Evolutionary conservation across 2,797 vertebrate species (phyloP), one percentile per base, ranked within the genome.

Genomic region (Pelobates cultripes): DNA sequence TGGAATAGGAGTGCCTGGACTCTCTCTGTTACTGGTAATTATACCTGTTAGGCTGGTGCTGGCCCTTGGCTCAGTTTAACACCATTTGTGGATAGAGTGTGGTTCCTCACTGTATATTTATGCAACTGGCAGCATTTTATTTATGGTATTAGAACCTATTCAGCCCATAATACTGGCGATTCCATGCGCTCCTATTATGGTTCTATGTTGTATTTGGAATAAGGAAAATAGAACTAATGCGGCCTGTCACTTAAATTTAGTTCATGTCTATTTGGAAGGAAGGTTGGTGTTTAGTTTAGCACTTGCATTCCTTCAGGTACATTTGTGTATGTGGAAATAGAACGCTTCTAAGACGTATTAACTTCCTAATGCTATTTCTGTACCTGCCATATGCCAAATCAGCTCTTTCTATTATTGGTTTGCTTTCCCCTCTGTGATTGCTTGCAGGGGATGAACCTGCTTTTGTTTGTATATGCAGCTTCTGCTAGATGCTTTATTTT

Each of bases 351-450:
- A 70, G 81, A 73, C 75, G 73, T 83, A 78, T 83, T 83, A 83
- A 83, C 75, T 74, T 83, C 81, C 81, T 78, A 74, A 4, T 74
- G 63, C 70, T 83, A 78, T 83, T 83, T 83, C 60, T 83, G 70
- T 43, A 1, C 45, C 41, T 51, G 41, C 60, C 76, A 78, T 74
- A 63, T 78, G 76, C 77, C 68, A 13, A 40, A 67, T 83, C 81
- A 83, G 81, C 81, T 43, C 41, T 74, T 83, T 78, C 75, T 78
- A 78, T 78, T 83, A 60, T 83, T 78, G 70, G 61, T 73, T 8
- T 61, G 70, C 70, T 61, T 83, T 76, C 75, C 68, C 74, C 45
- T 67, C 61, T 61, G 7, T 17, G 47, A 71, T 66, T 67, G 53
- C 67, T 67, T 67, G 64, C 44, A 77, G 41, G 43, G 8, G 47